Evolutionary conservation across 2,113 vertebrate genomes (phyloP).

Genomic region (Agapornis roseicollis): DNA sequence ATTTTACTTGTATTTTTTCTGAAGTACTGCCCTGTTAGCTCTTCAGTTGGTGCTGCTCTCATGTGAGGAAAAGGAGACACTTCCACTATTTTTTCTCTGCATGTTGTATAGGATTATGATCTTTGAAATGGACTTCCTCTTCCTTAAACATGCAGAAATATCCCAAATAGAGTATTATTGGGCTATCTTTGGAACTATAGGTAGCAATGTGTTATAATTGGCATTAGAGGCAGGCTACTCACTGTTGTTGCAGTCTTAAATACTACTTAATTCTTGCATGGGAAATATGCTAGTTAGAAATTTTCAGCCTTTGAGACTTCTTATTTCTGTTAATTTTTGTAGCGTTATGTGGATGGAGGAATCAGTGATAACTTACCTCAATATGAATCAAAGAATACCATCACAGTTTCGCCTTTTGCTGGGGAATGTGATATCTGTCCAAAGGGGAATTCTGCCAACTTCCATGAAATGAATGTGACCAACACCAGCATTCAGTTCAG

Average conservation of each 20-base stretch:
- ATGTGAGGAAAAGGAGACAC: background rate
- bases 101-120: background rate
- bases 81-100: background rate
- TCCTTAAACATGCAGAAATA: background rate
- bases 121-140: background rate
- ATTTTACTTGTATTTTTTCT: background rate
- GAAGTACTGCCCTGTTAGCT: background rate
- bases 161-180: background rate
- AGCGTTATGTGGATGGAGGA: conserved; percentile 92
- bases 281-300: background rate
- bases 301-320: background rate
- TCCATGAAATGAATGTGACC: conserved; percentile 81
- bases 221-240: background rate
- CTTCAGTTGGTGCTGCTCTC: background rate
- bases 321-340: background rate
- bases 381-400: conserved; percentile 83
- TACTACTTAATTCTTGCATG: background rate
- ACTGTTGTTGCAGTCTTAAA: background rate
- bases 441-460: conserved; percentile 81
- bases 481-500: conserved; percentile 86
- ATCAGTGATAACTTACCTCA: conserved; percentile 83
- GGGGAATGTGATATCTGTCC: conserved; percentile 94
- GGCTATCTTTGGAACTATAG: background rate
- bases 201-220: background rate
- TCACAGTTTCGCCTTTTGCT: conserved; percentile 89